Evolutionary conservation across 2,888 invertebrate species (phyloP).

Genomic region (Orchesellides sinensis): DNA sequence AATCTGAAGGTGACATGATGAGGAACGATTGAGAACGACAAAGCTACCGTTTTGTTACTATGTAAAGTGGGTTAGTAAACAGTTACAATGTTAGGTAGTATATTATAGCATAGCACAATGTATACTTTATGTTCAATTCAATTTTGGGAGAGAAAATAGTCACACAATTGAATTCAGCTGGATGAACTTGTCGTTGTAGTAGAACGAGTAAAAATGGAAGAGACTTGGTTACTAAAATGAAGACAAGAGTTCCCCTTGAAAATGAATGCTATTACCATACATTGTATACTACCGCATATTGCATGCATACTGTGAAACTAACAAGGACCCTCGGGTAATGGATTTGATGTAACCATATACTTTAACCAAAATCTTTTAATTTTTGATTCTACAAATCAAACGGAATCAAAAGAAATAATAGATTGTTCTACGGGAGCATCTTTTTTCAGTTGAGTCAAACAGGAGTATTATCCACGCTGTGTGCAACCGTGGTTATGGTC

Average conservation of each 20-base stretch:
- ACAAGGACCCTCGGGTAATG: background rate
- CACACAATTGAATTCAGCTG: conserved; percentile 61
- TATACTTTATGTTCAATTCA: background rate
- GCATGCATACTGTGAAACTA: background rate
- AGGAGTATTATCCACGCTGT: conserved; percentile 56
- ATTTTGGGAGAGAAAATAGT: conserved; percentile 35
- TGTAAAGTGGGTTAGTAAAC: conserved; percentile 55
- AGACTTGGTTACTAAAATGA: too few relatives aligned
- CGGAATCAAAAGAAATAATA: conserved; percentile 12
- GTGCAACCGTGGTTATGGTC: conserved; percentile 45
- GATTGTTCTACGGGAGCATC: conserved; percentile 6
- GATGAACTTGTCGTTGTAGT: conserved; percentile 56
- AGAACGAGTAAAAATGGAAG: conserved; percentile 27
- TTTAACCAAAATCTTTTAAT: background rate
- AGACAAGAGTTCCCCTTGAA: background rate
- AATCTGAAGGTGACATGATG: background rate
- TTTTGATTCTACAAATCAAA: conserved; percentile 18
- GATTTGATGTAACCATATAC: background rate
- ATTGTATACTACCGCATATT: background rate
- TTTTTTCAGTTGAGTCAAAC: conserved; percentile 39
- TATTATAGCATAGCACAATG: too few relatives aligned
- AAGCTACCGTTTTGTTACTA: conserved; percentile 4
- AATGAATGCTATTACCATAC: background rate
- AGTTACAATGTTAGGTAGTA: conserved; percentile 51
- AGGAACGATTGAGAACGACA: background rate